phyloP scores from a whole-genome alignment of 2,797 vertebrate genomes.

The Sebastes melanostomus region DNA sequence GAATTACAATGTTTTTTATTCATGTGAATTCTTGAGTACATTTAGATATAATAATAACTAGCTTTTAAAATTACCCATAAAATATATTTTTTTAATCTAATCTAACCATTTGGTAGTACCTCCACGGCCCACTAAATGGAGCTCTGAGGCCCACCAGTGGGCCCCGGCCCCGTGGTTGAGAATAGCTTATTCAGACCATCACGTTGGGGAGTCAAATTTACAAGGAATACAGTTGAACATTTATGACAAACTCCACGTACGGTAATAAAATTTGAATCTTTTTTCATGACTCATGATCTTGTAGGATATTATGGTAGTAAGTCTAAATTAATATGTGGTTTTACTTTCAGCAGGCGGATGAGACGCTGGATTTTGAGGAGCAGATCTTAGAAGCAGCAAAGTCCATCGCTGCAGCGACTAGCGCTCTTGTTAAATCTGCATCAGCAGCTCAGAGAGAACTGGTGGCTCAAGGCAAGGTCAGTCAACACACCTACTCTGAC shows the following conservation, averaged over 20 bases:
- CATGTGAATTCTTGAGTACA: not conserved
- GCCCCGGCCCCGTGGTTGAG: not conserved
- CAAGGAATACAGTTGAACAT: not conserved
- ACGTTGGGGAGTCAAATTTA: not conserved
- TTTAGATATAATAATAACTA: too few species aligned
- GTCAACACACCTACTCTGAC: constrained; percentile 47
- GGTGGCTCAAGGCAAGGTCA: constrained; percentile 97
- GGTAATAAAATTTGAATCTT: not conserved
- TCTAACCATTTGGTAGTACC: not conserved
- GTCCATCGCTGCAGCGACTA: constrained; percentile 97
- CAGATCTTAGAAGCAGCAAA: constrained; percentile 99
- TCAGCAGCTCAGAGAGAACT: constrained; percentile 97
- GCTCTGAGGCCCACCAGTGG: not conserved
- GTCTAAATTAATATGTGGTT: constrained; percentile 32
- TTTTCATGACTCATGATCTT: not conserved
- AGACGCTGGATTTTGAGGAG: constrained; percentile 98
- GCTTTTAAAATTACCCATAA: too few species aligned
- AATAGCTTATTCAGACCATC: not conserved
- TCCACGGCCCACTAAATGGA: not conserved
- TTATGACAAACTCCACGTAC: not conserved
- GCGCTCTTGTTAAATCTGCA: constrained; percentile 97
- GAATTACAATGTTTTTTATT: not conserved
- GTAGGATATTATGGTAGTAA: not conserved
- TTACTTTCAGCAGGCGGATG: constrained; percentile 91
- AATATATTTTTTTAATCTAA: too few species aligned